Evolutionary conservation across 2,113 vertebrate genomes (phyloP).

Genomic region (Peucedramus taeniatus): DNA sequence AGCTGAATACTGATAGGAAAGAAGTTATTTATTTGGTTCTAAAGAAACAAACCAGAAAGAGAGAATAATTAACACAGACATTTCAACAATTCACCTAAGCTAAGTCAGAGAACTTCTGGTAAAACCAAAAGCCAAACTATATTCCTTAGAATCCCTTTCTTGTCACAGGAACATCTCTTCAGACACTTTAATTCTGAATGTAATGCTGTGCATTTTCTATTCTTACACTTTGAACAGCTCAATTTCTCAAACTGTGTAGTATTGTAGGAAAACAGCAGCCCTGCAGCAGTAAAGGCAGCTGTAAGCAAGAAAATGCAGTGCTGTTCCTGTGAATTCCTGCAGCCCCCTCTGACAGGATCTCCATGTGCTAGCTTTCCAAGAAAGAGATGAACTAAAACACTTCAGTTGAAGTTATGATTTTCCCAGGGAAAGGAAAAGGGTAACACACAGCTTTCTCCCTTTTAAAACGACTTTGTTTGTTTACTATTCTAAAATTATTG

Average conservation of each 20-base stretch:
- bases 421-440: conserved; percentile 54
- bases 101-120: not conserved
- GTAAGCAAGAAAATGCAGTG: conserved; percentile 12
- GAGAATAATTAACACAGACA: not conserved
- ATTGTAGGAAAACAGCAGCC: conserved; percentile 25
- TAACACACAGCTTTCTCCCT: conserved; percentile 35
- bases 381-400: conserved; percentile 34
- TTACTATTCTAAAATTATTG: conserved; percentile 37
- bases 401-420: conserved; percentile 51
- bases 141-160: not conserved
- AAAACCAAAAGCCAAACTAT: not conserved
- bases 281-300: conserved; percentile 8
- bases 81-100: not conserved
- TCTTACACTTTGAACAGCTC: not conserved
- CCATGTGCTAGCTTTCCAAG: conserved; percentile 28
- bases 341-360: not conserved
- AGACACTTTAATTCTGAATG: not conserved
- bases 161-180: not conserved
- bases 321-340: conserved; percentile 28
- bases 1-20: not conserved
- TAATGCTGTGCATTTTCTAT: not conserved
- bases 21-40: not conserved
- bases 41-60: not conserved
- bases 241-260: conserved; percentile 39
- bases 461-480: conserved; percentile 47